Evolutionary conservation across 1,140 invertebrate genomes (phyloP).

Genomic region (Manduca sexta): DNA sequence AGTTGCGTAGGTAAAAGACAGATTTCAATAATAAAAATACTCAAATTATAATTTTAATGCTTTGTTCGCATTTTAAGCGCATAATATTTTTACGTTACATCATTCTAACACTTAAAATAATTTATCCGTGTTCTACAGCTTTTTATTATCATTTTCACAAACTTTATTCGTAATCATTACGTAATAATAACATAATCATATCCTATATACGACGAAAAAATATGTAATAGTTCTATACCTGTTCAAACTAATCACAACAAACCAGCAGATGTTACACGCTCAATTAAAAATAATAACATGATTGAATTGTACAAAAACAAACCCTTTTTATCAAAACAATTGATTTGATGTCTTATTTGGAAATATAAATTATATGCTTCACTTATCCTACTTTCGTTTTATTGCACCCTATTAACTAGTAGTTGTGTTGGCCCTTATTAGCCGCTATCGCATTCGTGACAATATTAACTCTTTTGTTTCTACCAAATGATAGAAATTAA

Average conservation of each 20-base stretch:
- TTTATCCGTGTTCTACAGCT: too few relatives aligned
- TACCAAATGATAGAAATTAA: constrained; percentile 44
- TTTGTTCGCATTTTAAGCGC: too few relatives aligned
- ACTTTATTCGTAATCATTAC: too few relatives aligned
- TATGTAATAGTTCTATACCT: too few relatives aligned
- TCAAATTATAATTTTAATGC: too few relatives aligned
- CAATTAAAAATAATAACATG: constrained; percentile 65
- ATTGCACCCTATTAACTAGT: constrained; percentile 24
- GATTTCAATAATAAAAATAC: too few relatives aligned
- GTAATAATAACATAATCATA: too few relatives aligned
- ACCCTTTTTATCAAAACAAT: constrained; percentile 50
- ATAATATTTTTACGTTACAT: too few relatives aligned
- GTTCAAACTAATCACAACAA: neutral
- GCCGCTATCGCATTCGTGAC: constrained; percentile 39
- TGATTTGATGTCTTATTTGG: constrained; percentile 58
- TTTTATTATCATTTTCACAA: too few relatives aligned
- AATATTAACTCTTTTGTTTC: constrained; percentile 31
- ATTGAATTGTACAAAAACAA: constrained; percentile 49
- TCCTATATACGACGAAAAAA: too few relatives aligned
- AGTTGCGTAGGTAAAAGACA: too few relatives aligned
- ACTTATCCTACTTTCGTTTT: constrained; percentile 29
- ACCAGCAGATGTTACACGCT: constrained; percentile 37
- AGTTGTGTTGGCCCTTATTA: constrained; percentile 28
- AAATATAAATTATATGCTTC: constrained; percentile 54
- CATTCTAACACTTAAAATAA: too few relatives aligned